Conservation (phyloP, 2,797 vertebrate species). For the Danio jaintianensis region DNA sequence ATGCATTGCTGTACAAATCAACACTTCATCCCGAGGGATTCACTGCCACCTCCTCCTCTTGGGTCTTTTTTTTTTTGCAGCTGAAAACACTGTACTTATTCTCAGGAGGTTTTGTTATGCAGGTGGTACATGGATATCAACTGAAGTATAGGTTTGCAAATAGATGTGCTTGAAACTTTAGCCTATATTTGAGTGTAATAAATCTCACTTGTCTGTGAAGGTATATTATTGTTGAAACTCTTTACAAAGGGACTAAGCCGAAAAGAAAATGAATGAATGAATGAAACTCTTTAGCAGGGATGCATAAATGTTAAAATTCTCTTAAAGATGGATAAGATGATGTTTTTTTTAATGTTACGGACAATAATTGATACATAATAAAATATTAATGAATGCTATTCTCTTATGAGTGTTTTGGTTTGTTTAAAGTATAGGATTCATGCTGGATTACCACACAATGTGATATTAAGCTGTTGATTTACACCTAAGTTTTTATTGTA, state of each 20-base stretch:
- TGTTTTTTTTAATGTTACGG: too few species aligned
- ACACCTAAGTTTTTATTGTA: too few species aligned
- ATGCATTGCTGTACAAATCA: constrained; percentile 44
- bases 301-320: not conserved
- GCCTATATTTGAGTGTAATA: not conserved
- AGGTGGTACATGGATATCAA: constrained; percentile 29
- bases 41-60: constrained; percentile 13
- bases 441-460: too few species aligned
- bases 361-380: too few species aligned
- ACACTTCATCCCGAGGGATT: constrained; percentile 43
- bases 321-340: too few species aligned
- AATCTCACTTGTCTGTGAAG: not conserved
- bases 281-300: not conserved
- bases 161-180: not conserved
- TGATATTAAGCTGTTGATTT: too few species aligned
- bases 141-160: constrained; percentile 20
- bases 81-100: constrained; percentile 22
- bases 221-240: not conserved
- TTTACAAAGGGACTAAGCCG: too few species aligned
- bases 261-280: too few species aligned
- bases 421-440: too few species aligned
- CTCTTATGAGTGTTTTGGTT: too few species aligned
- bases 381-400: too few species aligned
- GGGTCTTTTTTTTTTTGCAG: not conserved
- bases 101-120: constrained; percentile 3